These are phyloP conservation scores for Chrysolina americana DNA, from an alignment of 2,888 invertebrate genomes.

Conservation along the genomic window DNA sequence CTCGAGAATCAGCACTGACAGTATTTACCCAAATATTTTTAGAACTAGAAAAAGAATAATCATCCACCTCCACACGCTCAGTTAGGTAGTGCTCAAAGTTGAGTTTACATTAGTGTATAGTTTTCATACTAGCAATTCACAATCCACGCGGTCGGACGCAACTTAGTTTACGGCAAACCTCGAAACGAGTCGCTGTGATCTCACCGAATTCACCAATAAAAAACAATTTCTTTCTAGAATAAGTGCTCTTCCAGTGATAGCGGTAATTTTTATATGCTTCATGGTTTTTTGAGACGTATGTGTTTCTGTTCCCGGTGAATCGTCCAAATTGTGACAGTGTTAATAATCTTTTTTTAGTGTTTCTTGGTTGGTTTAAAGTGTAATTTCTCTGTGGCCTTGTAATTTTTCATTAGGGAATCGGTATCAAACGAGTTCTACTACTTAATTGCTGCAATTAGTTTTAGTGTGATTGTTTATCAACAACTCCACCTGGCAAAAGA, in stretches of 20 bases:
- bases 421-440: conserved; percentile 11
- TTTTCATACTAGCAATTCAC: conserved; percentile 16
- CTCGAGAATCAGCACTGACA: not conserved
- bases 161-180: conserved; percentile 31
- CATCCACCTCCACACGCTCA: conserved; percentile 19
- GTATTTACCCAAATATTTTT: not conserved
- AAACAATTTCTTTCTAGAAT: not conserved
- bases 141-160: conserved; percentile 21
- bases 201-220: conserved; percentile 26
- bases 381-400: conserved; percentile 33
- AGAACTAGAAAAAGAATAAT: conserved; percentile 11
- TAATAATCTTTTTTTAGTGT: conserved; percentile 3
- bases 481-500: not conserved
- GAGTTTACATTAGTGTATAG: conserved; percentile 31
- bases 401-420: not conserved
- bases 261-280: not conserved
- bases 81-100: conserved; percentile 27
- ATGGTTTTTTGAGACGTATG: not conserved
- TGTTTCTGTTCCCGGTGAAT: too few relatives aligned
- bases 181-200: conserved; percentile 24
- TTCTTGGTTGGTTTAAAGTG: conserved; percentile 18
- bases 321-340: not conserved
- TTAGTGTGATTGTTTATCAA: not conserved
- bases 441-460: conserved; percentile 12
- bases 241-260: not conserved